Conservation (phyloP, 35 echinoderm and acorn worm species). For the Lytechinus pictus region DNA sequence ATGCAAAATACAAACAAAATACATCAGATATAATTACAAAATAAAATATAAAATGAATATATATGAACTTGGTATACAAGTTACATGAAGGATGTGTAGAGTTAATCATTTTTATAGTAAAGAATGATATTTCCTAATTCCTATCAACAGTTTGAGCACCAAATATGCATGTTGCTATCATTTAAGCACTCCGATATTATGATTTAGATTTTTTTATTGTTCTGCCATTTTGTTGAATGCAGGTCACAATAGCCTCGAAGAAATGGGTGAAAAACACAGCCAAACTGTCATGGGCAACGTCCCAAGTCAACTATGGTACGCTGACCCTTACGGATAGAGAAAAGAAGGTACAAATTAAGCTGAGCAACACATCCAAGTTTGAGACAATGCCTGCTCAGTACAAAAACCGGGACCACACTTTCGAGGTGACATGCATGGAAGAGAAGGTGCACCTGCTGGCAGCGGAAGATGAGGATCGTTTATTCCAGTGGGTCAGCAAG, state of each 20-base stretch:
- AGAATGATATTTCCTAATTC: too few relatives aligned
- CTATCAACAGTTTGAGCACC: too few relatives aligned
- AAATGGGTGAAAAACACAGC: conserved; percentile 40
- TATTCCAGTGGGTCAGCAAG: background rate
- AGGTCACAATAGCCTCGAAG: conserved; percentile 14
- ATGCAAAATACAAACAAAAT: too few relatives aligned
- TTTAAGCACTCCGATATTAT: too few relatives aligned
- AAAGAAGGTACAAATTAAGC: conserved; percentile 5
- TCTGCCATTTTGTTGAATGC: background rate
- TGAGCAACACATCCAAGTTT: background rate
- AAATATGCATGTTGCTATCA: too few relatives aligned
- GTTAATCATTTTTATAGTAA: too few relatives aligned
- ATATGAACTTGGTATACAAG: too few relatives aligned
- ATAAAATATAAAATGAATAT: too few relatives aligned
- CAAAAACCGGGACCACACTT: conserved; percentile 23
- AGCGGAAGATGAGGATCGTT: background rate
- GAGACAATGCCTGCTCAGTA: background rate
- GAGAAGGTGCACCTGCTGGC: background rate
- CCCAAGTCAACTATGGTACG: background rate
- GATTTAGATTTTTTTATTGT: background rate
- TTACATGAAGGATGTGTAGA: too few relatives aligned
- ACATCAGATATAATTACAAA: too few relatives aligned
- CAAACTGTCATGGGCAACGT: background rate
- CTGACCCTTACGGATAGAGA: conserved; percentile 36
- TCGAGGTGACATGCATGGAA: conserved; percentile 8